Percentiles rank a stretch among this genome's conserved stretches.
Evolutionary conservation across 2,113 vertebrate genomes (phyloP).

Genomic region (Scytalopus superciliaris): DNA sequence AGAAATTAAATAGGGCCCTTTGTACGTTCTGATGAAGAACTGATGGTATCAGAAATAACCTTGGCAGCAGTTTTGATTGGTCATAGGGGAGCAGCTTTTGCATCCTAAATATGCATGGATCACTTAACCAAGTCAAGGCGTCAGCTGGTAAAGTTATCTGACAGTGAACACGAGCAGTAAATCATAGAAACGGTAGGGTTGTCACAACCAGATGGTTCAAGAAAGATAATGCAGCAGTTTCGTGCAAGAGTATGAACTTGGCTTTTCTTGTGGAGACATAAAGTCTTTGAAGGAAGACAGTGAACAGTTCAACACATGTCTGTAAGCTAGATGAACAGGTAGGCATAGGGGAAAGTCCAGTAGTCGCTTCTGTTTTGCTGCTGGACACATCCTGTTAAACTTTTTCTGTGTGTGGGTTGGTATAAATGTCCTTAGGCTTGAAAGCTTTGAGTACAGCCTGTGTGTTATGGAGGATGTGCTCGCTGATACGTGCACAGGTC

Average conservation of each 20-base stretch:
- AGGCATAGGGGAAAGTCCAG: neutral
- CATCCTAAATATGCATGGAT: neutral
- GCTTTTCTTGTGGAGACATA: neutral
- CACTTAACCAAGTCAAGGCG: neutral
- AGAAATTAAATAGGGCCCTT: neutral
- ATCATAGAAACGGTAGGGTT: neutral
- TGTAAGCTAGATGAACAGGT: neutral
- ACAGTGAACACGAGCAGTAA: neutral
- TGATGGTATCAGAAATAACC: neutral
- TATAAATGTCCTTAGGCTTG: neutral
- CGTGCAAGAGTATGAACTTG: neutral
- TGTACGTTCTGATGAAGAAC: neutral
- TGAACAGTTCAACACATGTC: neutral
- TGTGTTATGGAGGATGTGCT: accelerated
- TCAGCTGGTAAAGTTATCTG: neutral
- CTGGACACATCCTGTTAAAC: neutral
- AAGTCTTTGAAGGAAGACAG: neutral
- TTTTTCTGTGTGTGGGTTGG: accelerated
- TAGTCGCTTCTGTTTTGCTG: neutral
- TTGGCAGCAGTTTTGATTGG: neutral
- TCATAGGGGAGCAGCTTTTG: neutral
- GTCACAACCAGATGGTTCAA: neutral
- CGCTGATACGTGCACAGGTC: accelerated
- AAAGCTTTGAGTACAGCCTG: neutral
- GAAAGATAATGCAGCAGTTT: neutral